A percentile compares a stretch with the other conserved stretches of the same genome.
These are phyloP conservation scores for Laterallus jamaicensis DNA, from an alignment of 2,113 vertebrate genomes.

Conservation along the genomic window DNA sequence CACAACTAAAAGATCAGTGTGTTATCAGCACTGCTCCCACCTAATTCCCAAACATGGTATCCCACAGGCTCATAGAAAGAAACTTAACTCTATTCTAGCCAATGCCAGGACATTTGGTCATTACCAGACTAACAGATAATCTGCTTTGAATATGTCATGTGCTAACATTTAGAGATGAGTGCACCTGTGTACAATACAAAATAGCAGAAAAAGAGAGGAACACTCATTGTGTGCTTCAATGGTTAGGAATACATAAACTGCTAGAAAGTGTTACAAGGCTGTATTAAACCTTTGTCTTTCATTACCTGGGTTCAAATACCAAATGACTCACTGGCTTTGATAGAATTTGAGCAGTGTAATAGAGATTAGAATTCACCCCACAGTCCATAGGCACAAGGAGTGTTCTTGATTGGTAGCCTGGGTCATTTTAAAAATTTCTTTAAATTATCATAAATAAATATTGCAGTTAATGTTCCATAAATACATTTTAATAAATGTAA, in stretches of 20 bases:
- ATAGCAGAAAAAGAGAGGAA: background rate
- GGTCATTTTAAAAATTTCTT: background rate
- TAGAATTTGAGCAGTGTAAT: background rate
- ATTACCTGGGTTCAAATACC: background rate
- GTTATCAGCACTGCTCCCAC: no score
- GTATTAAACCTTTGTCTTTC: background rate
- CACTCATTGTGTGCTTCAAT: background rate
- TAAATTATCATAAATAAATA: background rate
- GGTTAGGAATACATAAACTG: background rate
- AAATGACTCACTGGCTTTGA: background rate
- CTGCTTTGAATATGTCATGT: background rate
- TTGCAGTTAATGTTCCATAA: conserved; percentile 26
- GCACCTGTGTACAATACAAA: background rate
- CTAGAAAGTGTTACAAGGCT: background rate
- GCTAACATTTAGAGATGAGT: background rate
- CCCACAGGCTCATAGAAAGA: no score
- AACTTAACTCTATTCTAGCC: no score
- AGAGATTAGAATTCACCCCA: background rate
- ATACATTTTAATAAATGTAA: conserved; percentile 25
- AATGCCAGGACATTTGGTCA: background rate
- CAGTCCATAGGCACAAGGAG: background rate
- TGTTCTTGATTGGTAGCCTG: background rate
- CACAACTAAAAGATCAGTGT: no score
- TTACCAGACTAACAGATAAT: background rate
- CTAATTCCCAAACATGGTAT: no score